Base-by-base conservation (phyloP, 1,140 invertebrate species). In the Drosophila sproati region DNA sequence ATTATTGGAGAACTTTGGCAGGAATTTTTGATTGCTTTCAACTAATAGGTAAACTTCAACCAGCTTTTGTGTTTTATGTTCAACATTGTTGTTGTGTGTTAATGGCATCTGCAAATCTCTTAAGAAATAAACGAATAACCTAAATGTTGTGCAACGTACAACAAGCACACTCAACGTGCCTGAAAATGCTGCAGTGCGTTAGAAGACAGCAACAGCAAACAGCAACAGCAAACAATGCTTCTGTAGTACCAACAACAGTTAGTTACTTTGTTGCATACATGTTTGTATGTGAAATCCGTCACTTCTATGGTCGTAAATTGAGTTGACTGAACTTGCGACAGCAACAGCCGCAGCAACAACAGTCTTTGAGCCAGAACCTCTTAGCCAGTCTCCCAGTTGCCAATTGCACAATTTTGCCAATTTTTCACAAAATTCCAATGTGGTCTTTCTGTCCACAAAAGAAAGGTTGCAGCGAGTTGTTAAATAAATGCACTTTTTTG, bases 261-360 rank as follows among this genome's bases (percentile, higher is more conserved):
- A 41, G 32, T 2, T 56, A 45, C 34, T 54, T 64, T 55, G 48
- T 78, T 43, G 51, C 66, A 59, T 77, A 2, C 20, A 20, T 20
- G 20, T 20, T 20, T 20, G 20, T 20, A 20, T 20, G 20, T 20
- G 1, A 20, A 20, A 55, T 41, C 61, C 62, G 66, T 57, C 76
- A 82, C 68, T 83, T 69, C 39, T 69, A 63, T 83, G 80, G 67
- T 47, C 72, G 62, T 68, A 72, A 73, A 61, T 41, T 48, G 63
- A 72, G 82, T 75, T 82, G 59, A 82, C 10, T 87, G 82, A 87
- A 82, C 82, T 78, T 50, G 48, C 48, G 64, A 52, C 64, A 55
- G 34, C 31, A 47, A 28, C 73, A 57, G 39, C 45, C 64, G 28
- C 57, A 69, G 20, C 54, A 52, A 35, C 60, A 48, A 39, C 35